Base-by-base conservation (phyloP, 2,113 vertebrate genomes). In the Ptilonorhynchus violaceus region DNA sequence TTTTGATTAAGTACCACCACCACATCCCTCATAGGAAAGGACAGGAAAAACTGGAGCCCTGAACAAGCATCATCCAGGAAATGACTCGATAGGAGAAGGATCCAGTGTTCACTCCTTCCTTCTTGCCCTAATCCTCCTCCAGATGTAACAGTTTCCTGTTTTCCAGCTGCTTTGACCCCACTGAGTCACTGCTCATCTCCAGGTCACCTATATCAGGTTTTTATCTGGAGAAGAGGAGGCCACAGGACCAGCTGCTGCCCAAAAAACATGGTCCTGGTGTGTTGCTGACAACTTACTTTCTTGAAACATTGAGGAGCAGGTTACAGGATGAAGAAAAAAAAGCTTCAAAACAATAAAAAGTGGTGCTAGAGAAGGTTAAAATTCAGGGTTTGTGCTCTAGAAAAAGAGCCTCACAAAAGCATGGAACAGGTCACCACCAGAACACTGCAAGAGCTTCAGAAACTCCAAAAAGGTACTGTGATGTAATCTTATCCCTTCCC, bases 111-210 rank as follows among this genome's bases (percentile, higher is more conserved):
- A 33, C 82, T 78, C 73, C 92, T 86, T 76, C 86, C 56, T 89
- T 72, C 91, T 91, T 85, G 67, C 59, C 37, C 55, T 46, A 60
- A 78, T 84, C 87, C 49, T 94, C 69, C 53, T 89, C 63, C 84
- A 74, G 31, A 46, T 62, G n/a, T 89, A 97, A 96, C 92, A 39
- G 46, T 39, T 96, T 97, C 96, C 95, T 93, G 95, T 97, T 96
- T 96, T 89, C 64, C 89, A 93, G 41, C 49, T 89, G 46, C 80
- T 85, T 52, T 72, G 80, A 93, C 30, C 55, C 50, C 58, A 77
- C 55, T 91, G 92, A 95, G 75, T 95, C 92, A 88, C 68, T 64
- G 33, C 56, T 83, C 76, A 72, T 78, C 53, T 88, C 69, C 44
- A 83, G 78, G 37, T 91, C 84, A 87, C 73, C 25, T n/a, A 0